Percentiles rank a stretch among this genome's conserved stretches.
phyloP scores from a whole-genome alignment of 2,113 vertebrate genomes.

The Merops nubicus region DNA sequence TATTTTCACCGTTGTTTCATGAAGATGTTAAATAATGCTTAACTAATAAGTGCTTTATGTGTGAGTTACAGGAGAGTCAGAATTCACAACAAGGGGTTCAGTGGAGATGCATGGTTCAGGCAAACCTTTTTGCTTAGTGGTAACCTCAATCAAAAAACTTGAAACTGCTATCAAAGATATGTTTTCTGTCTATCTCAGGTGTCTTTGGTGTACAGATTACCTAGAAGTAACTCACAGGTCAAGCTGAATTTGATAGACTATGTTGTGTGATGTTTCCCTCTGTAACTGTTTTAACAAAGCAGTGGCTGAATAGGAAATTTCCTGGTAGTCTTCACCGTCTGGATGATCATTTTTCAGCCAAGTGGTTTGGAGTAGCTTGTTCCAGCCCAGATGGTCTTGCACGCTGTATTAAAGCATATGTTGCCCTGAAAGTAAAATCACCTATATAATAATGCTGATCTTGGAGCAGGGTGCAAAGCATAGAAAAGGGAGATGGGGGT shows the following conservation, averaged over 20 bases:
- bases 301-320: background rate
- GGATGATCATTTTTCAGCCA: background rate
- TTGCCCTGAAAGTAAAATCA: background rate
- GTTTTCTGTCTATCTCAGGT: background rate
- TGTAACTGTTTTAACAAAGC: background rate
- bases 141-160: background rate
- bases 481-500: background rate
- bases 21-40: background rate
- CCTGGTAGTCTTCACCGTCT: background rate
- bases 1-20: background rate
- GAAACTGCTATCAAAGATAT: background rate
- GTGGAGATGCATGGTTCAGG: background rate
- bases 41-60: background rate
- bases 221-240: background rate
- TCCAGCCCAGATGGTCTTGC: background rate
- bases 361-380: background rate
- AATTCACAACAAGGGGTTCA: background rate
- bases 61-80: background rate
- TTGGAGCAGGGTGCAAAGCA: background rate
- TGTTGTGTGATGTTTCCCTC: background rate
- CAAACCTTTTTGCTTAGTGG: background rate
- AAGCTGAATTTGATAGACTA: background rate
- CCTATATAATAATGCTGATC: background rate
- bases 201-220: background rate
- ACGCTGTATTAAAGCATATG: background rate